A percentile compares a stretch with the other conserved stretches of the same genome.
phyloP scores from a whole-genome alignment of 2,888 invertebrate species.

The Corythucha ciliata region DNA sequence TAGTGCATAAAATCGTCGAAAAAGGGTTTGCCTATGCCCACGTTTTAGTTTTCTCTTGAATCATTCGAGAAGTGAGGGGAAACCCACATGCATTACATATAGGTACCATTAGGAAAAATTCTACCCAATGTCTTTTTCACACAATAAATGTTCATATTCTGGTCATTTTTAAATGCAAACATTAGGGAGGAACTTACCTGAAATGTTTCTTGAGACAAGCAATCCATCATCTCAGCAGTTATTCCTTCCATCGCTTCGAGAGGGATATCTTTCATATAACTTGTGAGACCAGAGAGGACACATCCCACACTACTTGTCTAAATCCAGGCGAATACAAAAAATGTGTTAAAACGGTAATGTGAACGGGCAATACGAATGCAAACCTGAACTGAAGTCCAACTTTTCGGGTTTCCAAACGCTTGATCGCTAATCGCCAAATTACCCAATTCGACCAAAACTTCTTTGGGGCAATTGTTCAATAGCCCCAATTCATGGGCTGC shows the following conservation, averaged over 20 bases:
- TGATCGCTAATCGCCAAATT: constrained; percentile 30
- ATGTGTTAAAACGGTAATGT: not conserved
- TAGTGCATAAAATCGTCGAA: too few relatives aligned
- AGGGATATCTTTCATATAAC: constrained; percentile 29
- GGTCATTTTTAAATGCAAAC: too few relatives aligned
- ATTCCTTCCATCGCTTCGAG: constrained; percentile 36
- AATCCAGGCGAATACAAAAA: not conserved
- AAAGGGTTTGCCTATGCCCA: too few relatives aligned
- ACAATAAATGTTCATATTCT: too few relatives aligned
- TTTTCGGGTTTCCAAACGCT: constrained; percentile 35
- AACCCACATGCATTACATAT: too few relatives aligned
- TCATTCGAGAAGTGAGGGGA: too few relatives aligned
- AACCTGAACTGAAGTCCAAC: constrained; percentile 36
- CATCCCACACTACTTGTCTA: constrained; percentile 36
- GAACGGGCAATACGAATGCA: not conserved
- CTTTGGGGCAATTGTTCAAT: constrained; percentile 32
- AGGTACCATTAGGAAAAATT: too few relatives aligned
- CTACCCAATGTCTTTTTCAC: too few relatives aligned
- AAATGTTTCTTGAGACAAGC: constrained; percentile 31
- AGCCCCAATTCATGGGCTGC: constrained; percentile 35
- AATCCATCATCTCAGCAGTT: constrained; percentile 33
- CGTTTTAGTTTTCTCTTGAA: too few relatives aligned
- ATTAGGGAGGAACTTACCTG: constrained; percentile 28
- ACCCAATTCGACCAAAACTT: constrained; percentile 32
- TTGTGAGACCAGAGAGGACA: constrained; percentile 33